Base-by-base conservation (phyloP, 2,113 vertebrate genomes). In the Corvus moneduloides region DNA sequence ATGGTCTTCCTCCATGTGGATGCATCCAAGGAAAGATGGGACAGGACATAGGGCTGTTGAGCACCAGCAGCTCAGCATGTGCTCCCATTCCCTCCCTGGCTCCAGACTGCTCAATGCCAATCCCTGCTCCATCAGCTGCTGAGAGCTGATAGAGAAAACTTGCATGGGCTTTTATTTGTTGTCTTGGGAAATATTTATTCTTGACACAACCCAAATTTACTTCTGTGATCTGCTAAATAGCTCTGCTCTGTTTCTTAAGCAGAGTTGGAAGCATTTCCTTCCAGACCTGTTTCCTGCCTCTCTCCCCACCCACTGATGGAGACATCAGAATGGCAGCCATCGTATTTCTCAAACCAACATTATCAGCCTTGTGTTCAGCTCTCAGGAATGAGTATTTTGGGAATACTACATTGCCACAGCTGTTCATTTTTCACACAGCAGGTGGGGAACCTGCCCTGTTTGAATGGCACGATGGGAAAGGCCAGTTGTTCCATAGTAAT, bases 351-450 rank as follows among this genome's bases (percentile, higher is more conserved):
- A 62, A 41, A 52, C 28, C 55, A 61, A 19, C 63, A 35, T 18
- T 55, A 61, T 44, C 81, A 80, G 68, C 51, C 56, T 56, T 3
- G 2, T 5, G 4, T n/a, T 73, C 83, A 61, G 37, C 63, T 64
- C 61, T 49, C 32, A 32, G 35, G 83, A 80, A 63, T 0, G 16
- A 83, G 33, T 62, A 81, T 89, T 96, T 94, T 16, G 43, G 69
- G 84, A 95, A 64, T 39, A 54, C 54, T 41, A 52, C 20, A 8
- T 80, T 44, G 91, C 26, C 41, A 69, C 78, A 93, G 88, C 71
- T 94, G 93, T 52, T 92, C 44, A 72, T 93, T 95, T 96, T 93
- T 84, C 82, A 46, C 87, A 39, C 20, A 6, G 84, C 89, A 79
- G 92, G 82, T 91, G 90, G 81, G 35, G 77, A 94, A 92, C 78